Evolutionary conservation across 2,888 invertebrate species (phyloP).

Genomic region (Nephrotoma appendiculata): DNA sequence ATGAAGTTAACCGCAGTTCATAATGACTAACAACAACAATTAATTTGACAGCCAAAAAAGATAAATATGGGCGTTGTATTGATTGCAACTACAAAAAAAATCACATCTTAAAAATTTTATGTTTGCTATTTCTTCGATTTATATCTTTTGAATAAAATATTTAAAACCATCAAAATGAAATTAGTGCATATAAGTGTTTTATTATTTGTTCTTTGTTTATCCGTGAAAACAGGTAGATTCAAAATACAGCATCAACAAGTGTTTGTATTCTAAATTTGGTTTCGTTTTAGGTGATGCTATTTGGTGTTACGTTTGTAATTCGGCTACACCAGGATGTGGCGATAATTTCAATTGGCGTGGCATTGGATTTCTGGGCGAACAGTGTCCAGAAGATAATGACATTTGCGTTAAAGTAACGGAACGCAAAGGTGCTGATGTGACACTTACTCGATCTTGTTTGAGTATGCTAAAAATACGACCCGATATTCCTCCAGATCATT

Average conservation of each 20-base stretch:
- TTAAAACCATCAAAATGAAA: neutral
- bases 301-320: conserved; percentile 82
- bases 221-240: neutral
- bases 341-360: conserved; percentile 71
- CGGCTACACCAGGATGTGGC: conserved; percentile 78
- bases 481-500: conserved; percentile 82
- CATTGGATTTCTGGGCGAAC: conserved; percentile 55
- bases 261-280: neutral
- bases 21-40: neutral
- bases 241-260: neutral
- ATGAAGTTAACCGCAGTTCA: neutral
- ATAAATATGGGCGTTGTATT: neutral
- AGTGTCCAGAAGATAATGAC: conserved; percentile 71
- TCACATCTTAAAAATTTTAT: neutral
- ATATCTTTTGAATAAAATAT: neutral
- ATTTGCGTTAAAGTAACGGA: conserved; percentile 83
- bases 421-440: conserved; percentile 61
- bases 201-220: neutral
- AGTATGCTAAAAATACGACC: conserved; percentile 65
- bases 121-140: neutral
- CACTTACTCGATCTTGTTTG: conserved; percentile 73
- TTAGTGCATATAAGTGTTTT: neutral
- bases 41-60: neutral
- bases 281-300: conserved; percentile 40
- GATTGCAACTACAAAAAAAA: neutral